Evolutionary conservation across 1,140 invertebrate genomes (phyloP), one percentile per base, ranked within the genome.

Genomic region (Conus ventricosus): DNA sequence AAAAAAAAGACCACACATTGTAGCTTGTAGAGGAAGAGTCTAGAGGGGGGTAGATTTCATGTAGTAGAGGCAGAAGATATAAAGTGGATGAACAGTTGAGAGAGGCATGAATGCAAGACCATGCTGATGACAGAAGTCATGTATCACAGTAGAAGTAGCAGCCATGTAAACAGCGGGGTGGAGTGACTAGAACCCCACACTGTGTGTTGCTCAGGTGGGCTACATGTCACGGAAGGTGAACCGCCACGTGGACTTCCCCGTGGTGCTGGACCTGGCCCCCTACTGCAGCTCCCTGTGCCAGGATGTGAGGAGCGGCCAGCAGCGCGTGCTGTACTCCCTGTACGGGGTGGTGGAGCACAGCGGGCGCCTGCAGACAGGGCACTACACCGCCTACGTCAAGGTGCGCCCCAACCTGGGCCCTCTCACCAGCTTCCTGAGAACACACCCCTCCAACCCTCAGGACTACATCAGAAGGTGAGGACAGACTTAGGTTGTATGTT

Each of bases 321-420:
- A 88, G 71, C 93, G 97, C 93, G 95, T 98, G 11, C 94, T 98
- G 39, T 99, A 99, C 95, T 97, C 97, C 0, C 95, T 99, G 25
- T 99, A 99, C 93, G 99, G 98, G 5, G 97, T 99, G 11, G 98
- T 99, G 23, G 98, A 98, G 93, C 99, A 99, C 93, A 97, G 97
- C 88, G 99, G 99, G 5, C 97, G 97, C 20, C 96, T 99, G 90
- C 97, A 97, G 92, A 97, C 97, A 82, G 99, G 99, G 6, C 99
- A 99, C 95, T 99, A 99, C 94, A 97, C 98, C n/a, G 98, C 98
- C 11, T 99, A 98, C 93, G 97, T 97, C 10, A 96, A 95, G 91
- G 94, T 95, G 0, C 91, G 96, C n/a, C 93, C 94, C 25, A 91
- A 94, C 67, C 91, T 92, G 7, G 91, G 92, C 39, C 89, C 92